phyloP scores from a whole-genome alignment of 53 echinoderm and acorn worm species.

The Patiria pectinifera region DNA sequence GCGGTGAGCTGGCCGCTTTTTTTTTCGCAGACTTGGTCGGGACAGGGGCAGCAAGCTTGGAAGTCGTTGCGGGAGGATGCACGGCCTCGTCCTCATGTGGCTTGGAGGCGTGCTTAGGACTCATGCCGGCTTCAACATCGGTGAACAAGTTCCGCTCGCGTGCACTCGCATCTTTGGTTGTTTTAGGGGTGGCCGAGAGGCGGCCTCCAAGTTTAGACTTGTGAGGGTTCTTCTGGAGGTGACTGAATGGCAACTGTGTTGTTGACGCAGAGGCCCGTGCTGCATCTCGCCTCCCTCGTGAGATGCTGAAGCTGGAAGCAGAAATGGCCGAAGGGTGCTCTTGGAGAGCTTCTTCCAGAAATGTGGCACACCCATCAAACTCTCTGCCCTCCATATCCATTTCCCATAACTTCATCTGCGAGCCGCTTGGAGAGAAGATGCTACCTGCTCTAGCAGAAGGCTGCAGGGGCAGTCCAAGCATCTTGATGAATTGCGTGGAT shows the following conservation, averaged over 20 bases:
- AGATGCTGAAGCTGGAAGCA: neutral
- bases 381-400: neutral
- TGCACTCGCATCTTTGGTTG: neutral
- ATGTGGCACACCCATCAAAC: constrained; percentile 16
- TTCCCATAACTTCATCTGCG: constrained; percentile 28
- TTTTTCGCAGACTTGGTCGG: neutral
- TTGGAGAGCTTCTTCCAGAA: constrained; percentile 31
- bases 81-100: neutral
- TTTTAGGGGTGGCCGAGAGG: neutral
- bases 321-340: neutral
- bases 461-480: constrained; percentile 20
- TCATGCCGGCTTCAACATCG: neutral
- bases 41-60: neutral
- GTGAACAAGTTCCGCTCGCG: neutral
- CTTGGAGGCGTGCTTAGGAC: neutral
- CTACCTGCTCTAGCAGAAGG: neutral
- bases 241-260: neutral
- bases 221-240: neutral
- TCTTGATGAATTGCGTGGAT: constrained; percentile 4
- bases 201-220: neutral
- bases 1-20: neutral
- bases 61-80: neutral
- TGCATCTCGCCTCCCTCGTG: neutral
- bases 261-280: neutral
- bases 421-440: neutral